These are phyloP conservation scores for Aphis gossypii DNA, from an alignment of 1,140 invertebrate species.

Conservation along the genomic window DNA sequence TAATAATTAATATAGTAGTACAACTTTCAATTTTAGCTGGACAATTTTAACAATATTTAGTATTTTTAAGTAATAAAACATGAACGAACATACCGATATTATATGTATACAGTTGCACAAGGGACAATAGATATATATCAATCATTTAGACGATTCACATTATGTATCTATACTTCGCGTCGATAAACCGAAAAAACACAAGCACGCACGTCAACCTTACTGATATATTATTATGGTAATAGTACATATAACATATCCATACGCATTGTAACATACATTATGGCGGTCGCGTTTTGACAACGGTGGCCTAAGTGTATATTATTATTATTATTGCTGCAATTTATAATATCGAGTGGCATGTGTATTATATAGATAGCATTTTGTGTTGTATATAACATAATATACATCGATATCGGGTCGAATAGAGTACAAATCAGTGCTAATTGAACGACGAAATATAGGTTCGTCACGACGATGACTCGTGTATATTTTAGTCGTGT, in stretches of 20 bases:
- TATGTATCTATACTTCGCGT: neutral
- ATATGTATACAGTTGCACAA: neutral
- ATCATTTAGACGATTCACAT: neutral
- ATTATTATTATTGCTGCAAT: neutral
- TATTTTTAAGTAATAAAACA: neutral
- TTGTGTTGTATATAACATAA: neutral
- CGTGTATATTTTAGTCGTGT: neutral
- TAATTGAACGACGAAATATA: neutral
- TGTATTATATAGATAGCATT: neutral
- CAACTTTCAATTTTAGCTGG: neutral
- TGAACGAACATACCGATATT: neutral
- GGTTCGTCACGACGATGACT: neutral
- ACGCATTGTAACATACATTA: neutral
- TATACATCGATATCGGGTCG: neutral
- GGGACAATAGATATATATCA: neutral
- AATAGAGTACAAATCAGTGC: slow-evolving; percentile 3
- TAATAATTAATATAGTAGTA: neutral
- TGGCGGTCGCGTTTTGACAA: neutral
- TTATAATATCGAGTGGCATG: neutral
- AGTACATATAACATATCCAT: neutral
- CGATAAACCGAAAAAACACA: neutral
- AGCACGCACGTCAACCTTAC: neutral
- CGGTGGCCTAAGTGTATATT: neutral
- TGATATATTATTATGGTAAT: neutral
- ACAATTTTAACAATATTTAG: neutral